phyloP scores from a whole-genome alignment of 2,797 vertebrate species.

The Oophaga sylvatica region DNA sequence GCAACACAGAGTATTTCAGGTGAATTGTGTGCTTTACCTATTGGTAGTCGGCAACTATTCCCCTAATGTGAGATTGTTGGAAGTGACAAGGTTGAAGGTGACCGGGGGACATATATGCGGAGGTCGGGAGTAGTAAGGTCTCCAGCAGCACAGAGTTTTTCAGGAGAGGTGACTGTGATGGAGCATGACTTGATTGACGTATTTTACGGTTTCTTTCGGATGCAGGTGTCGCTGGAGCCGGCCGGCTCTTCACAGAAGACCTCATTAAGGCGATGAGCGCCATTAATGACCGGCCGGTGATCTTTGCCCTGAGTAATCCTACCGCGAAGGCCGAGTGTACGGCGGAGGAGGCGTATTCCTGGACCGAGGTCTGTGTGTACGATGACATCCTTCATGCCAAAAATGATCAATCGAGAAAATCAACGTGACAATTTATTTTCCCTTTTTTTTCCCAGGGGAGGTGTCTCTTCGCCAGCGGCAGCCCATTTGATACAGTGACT shows the following conservation, averaged over 20 bases:
- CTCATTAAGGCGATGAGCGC: conserved; percentile 87
- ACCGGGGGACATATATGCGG: too few species aligned
- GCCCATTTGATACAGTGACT: conserved; percentile 88
- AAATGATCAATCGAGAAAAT: not conserved
- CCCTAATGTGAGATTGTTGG: too few species aligned
- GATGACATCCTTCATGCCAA: not conserved
- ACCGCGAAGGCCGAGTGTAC: conserved; percentile 93
- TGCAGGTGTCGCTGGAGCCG: conserved; percentile 92
- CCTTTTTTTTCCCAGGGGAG: conserved; percentile 78
- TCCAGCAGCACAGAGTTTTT: not conserved
- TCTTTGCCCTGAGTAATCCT: conserved; percentile 95
- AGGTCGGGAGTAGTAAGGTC: too few species aligned
- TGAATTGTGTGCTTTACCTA: not conserved
- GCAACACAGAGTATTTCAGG: not conserved
- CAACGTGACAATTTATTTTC: not conserved
- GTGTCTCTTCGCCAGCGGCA: conserved; percentile 95
- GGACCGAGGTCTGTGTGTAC: conserved; percentile 80
- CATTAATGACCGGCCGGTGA: conserved; percentile 88
- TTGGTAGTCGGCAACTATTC: too few species aligned
- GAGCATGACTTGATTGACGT: not conserved
- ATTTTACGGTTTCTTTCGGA: not conserved
- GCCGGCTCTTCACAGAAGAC: conserved; percentile 85
- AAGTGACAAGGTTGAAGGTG: too few species aligned
- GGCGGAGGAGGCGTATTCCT: conserved; percentile 89
- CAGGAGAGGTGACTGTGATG: not conserved